A percentile compares a stretch with the other conserved stretches of the same genome.
Conservation (phyloP, 2,797 vertebrate species). For the Pteropus rufus region DNA sequence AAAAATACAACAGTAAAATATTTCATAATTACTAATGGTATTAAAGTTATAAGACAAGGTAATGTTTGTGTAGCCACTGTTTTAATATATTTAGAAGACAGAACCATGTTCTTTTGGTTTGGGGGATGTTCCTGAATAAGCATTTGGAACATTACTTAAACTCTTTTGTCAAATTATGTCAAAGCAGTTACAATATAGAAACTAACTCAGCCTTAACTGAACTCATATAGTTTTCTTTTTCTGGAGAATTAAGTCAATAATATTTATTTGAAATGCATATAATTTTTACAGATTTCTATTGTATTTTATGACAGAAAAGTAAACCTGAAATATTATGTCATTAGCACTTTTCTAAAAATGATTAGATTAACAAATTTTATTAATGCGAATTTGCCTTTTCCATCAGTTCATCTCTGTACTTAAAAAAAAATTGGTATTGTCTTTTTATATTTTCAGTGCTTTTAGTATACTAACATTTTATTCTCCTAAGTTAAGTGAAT, state of each 20-base stretch:
- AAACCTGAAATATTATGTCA: neutral
- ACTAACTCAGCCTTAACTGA: neutral
- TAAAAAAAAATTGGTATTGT: neutral
- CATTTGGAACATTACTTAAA: neutral
- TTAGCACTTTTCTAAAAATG: neutral
- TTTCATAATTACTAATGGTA: neutral
- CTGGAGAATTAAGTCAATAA: neutral
- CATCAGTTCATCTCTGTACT: neutral
- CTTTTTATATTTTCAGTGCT: conserved; percentile 16
- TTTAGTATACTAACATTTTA: neutral
- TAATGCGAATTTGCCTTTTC: neutral
- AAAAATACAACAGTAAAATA: conserved; percentile 12
- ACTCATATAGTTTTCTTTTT: neutral
- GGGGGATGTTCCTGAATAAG: neutral
- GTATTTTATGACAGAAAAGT: neutral
- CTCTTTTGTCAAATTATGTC: neutral
- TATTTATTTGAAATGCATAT: neutral
- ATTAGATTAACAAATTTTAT: neutral
- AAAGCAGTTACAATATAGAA: neutral
- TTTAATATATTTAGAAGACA: neutral
- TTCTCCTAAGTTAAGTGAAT: neutral
- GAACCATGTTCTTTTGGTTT: neutral
- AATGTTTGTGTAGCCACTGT: neutral
- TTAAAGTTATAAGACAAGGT: neutral
- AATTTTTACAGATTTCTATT: neutral